These are phyloP conservation scores for Tipula vernalis DNA, from an alignment of 2,888 invertebrate species.

Conservation along the genomic window DNA sequence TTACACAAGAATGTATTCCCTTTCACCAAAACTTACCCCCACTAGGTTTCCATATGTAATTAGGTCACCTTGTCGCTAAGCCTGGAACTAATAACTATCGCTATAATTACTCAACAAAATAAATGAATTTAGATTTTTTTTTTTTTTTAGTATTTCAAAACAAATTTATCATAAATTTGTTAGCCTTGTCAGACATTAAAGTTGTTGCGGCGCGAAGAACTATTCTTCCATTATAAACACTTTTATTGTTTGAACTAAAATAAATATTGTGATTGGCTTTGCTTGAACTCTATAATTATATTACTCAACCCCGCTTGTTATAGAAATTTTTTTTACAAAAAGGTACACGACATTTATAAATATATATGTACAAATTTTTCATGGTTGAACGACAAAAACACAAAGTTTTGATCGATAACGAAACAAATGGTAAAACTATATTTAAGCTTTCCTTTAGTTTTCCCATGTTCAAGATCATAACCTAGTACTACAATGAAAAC, in stretches of 20 bases:
- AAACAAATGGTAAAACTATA: background rate
- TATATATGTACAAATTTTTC: background rate
- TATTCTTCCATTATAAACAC: background rate
- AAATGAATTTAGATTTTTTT: too few relatives aligned
- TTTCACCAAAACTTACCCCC: too few relatives aligned
- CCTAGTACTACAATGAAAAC: background rate
- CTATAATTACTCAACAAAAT: too few relatives aligned
- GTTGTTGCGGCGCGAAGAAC: background rate
- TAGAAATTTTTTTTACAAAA: background rate
- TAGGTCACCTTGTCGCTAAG: too few relatives aligned
- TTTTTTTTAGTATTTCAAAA: background rate
- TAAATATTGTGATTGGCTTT: background rate
- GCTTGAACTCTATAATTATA: background rate
- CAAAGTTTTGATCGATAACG: background rate
- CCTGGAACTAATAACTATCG: too few relatives aligned
- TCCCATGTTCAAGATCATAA: background rate
- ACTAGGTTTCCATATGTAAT: too few relatives aligned
- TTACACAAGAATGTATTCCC: too few relatives aligned
- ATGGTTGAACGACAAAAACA: background rate
- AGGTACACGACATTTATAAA: background rate
- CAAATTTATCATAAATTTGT: background rate
- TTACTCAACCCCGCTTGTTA: background rate
- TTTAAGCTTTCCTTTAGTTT: background rate
- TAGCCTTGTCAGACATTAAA: background rate
- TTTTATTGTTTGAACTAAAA: background rate